phyloP scores from a whole-genome alignment of 53 echinoderm and acorn worm species.

The Astropecten irregularis region DNA sequence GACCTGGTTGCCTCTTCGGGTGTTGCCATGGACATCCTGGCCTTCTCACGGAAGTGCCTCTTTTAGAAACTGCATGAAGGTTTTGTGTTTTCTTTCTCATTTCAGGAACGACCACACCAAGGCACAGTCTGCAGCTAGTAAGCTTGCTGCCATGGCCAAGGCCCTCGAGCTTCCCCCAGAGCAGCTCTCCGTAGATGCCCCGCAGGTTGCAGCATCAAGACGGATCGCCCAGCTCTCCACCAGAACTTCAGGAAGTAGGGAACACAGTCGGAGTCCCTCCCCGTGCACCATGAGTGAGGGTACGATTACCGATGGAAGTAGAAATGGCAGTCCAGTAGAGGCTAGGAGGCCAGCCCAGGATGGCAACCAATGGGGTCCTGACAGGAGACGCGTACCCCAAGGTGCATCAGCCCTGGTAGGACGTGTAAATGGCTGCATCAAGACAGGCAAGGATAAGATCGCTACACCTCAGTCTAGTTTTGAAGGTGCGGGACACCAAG shows the following conservation, averaged over 20 bases:
- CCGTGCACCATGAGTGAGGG: neutral
- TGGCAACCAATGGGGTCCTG: neutral
- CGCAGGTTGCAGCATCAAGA: neutral
- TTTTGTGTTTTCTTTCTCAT: neutral
- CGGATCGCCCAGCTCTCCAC: neutral
- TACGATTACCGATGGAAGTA: neutral
- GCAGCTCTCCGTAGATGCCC: neutral
- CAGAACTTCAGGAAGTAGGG: neutral
- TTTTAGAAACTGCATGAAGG: too few relatives aligned
- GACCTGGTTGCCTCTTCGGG: too few relatives aligned
- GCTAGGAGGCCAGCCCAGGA: neutral
- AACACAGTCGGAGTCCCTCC: neutral
- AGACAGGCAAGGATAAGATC: neutral
- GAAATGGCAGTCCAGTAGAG: neutral
- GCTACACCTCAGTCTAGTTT: neutral
- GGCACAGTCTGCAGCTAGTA: constrained; percentile 40
- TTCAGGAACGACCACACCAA: constrained; percentile 53
- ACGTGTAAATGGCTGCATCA: neutral
- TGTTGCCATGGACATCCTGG: too few relatives aligned
- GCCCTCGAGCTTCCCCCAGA: constrained; percentile 65
- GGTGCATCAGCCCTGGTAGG: neutral
- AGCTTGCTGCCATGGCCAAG: constrained; percentile 68
- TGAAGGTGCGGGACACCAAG: neutral
- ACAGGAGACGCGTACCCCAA: neutral
- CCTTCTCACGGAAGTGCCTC: too few relatives aligned